phyloP scores from a whole-genome alignment of 2,888 invertebrate species.

The Sarcophaga subvicina region DNA sequence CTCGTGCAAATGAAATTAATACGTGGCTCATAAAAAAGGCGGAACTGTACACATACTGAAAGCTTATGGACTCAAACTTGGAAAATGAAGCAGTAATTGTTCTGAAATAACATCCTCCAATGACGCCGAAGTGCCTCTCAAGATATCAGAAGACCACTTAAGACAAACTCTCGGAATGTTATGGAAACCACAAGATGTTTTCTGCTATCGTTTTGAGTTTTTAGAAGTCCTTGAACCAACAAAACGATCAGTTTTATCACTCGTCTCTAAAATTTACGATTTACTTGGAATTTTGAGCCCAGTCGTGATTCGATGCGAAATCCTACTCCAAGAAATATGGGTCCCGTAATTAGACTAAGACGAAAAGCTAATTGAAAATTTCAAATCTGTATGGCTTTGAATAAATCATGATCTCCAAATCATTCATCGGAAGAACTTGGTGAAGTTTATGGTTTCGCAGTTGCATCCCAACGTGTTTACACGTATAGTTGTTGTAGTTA shows the following conservation, averaged over 20 bases:
- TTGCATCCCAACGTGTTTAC: no score
- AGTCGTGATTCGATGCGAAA: constrained; percentile 61
- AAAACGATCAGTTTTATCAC: constrained; percentile 35
- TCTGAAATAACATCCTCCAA: not conserved
- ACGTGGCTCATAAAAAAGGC: not conserved
- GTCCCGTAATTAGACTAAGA: constrained; percentile 41
- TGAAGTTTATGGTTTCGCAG: no score
- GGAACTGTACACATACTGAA: not conserved
- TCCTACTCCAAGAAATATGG: constrained; percentile 65
- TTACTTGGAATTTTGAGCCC: constrained; percentile 48
- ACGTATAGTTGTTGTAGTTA: no score
- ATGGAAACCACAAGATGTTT: not conserved
- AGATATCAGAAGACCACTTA: not conserved
- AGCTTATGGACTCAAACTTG: not conserved
- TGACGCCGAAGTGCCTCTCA: constrained; percentile 12
- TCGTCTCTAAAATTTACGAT: not conserved
- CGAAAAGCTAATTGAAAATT: no score
- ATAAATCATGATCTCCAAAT: no score
- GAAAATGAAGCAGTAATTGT: constrained; percentile 15
- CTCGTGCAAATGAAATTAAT: constrained; percentile 57
- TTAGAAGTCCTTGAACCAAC: not conserved
- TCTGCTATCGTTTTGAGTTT: no score
- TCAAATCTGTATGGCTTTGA: no score
- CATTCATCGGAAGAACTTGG: no score
- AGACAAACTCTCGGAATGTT: constrained; percentile 8